A percentile compares a stretch with the other conserved stretches of the same genome.
These are phyloP conservation scores for Amphipoea oculea DNA, from an alignment of 2,888 invertebrate species.

Conservation along the genomic window DNA sequence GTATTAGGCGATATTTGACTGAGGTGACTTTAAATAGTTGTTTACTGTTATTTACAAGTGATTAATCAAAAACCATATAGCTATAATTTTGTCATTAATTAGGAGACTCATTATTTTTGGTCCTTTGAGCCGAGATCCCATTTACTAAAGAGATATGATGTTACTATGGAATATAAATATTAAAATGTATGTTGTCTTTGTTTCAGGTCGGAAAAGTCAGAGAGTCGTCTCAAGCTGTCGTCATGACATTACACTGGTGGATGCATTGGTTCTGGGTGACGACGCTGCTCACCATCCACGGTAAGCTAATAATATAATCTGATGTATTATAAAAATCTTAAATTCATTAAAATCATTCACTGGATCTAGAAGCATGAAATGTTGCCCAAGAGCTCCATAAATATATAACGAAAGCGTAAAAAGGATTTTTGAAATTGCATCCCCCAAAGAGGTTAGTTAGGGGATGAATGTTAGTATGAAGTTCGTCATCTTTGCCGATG, in stretches of 20 bases:
- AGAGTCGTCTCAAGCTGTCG: constrained; percentile 78
- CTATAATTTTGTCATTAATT: background rate
- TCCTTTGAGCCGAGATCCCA: background rate
- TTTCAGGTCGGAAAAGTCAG: constrained; percentile 74
- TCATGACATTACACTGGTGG: constrained; percentile 97
- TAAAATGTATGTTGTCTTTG: background rate
- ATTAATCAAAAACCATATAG: background rate
- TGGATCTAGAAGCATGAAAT: no score
- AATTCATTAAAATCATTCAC: no score
- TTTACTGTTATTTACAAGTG: background rate
- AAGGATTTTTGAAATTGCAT: background rate
- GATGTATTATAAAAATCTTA: no score
- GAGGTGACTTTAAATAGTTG: background rate
- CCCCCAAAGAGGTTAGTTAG: background rate
- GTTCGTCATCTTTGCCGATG: background rate
- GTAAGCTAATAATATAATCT: constrained; percentile 70
- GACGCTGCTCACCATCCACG: constrained; percentile 84
- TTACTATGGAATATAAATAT: background rate
- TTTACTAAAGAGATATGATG: background rate
- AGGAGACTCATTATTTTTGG: background rate
- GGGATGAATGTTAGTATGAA: background rate
- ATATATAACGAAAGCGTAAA: no score
- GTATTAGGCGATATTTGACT: background rate
- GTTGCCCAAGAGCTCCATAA: background rate
- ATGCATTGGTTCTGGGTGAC: constrained; percentile 97